A percentile compares a stretch with the other conserved stretches of the same genome.
These are phyloP conservation scores for Climacteris rufus DNA, from an alignment of 2,113 vertebrate genomes.

Conservation along the genomic window DNA sequence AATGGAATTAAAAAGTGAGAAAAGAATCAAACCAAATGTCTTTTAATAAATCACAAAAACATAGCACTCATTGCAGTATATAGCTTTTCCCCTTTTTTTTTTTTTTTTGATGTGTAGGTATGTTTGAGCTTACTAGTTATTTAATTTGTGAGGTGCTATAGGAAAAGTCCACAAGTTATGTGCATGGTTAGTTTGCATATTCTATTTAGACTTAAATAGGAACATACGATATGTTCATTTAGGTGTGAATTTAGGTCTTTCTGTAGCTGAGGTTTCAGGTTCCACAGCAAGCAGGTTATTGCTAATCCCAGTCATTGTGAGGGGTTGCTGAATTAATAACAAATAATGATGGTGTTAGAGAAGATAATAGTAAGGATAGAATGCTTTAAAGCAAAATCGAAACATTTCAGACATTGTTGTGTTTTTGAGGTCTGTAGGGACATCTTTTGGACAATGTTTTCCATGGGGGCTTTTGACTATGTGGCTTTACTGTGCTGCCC, in stretches of 20 bases:
- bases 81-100: not conserved
- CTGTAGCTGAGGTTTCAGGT: not conserved
- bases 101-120: not conserved
- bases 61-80: no score
- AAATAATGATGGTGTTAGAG: not conserved
- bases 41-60: not conserved
- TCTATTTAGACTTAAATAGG: not conserved
- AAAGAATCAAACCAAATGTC: not conserved
- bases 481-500: not conserved
- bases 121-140: not conserved
- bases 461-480: not conserved
- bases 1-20: not conserved
- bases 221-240: not conserved
- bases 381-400: not conserved
- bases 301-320: not conserved
- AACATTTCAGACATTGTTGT: not conserved
- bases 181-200: not conserved
- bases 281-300: not conserved
- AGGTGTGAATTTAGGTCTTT: not conserved
- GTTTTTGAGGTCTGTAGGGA: not conserved
- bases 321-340: not conserved
- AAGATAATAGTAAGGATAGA: not conserved
- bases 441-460: not conserved
- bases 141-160: not conserved
- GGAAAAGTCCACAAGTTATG: not conserved